phyloP scores from a whole-genome alignment of 2,113 vertebrate genomes.

The Cygnus atratus region DNA sequence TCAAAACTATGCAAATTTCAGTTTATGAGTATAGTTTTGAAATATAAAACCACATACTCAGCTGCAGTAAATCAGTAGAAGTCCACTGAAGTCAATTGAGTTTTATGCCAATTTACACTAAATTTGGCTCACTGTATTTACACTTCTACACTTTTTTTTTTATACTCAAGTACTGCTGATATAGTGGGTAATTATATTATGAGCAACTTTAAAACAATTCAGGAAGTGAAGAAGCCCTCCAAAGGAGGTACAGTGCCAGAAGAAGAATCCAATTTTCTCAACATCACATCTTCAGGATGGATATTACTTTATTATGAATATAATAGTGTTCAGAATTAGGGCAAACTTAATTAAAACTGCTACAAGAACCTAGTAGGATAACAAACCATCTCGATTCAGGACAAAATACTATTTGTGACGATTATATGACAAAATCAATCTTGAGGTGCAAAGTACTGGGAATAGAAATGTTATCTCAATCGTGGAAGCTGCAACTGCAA shows the following conservation, averaged over 20 bases:
- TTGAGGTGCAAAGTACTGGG: background rate
- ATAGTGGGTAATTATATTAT: background rate
- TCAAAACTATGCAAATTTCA: background rate
- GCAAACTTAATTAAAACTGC: background rate
- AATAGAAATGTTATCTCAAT: background rate
- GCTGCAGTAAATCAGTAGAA: background rate
- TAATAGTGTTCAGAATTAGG: background rate
- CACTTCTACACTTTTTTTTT: background rate
- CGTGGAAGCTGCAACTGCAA: background rate
- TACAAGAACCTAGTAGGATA: background rate
- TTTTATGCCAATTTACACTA: background rate
- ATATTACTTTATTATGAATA: background rate
- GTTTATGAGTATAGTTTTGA: background rate
- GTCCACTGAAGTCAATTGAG: background rate
- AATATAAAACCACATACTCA: background rate
- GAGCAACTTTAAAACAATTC: background rate
- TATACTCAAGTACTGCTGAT: background rate
- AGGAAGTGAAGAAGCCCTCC: background rate
- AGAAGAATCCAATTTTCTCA: slow-evolving; percentile 23
- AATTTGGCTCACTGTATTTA: background rate
- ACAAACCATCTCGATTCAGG: background rate
- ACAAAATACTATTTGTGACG: background rate
- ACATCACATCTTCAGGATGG: background rate
- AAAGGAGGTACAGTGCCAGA: background rate
- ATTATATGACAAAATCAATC: background rate